Evolutionary conservation across 2,113 vertebrate species (phyloP).

Genomic region (Cariama cristata): DNA sequence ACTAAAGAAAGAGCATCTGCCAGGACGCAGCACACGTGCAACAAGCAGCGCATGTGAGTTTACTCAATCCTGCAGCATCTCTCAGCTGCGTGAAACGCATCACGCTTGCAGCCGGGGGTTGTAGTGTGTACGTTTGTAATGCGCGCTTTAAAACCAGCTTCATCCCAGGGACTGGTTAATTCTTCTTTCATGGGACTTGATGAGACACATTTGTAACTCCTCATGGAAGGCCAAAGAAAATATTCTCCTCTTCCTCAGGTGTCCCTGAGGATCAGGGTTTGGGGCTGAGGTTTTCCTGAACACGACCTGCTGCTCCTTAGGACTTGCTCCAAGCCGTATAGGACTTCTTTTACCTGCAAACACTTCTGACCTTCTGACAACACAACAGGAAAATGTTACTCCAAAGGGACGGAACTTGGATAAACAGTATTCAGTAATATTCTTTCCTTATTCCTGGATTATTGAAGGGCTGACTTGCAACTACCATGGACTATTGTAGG

Average conservation of each 20-base stretch:
- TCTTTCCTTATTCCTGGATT: not conserved
- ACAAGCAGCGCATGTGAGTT: rapidly evolving
- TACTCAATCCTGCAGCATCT: not conserved
- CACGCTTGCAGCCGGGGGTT: not conserved
- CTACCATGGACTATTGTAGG: rapidly evolving
- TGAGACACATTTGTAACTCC: not conserved
- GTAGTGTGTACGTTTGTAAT: rapidly evolving
- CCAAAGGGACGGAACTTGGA: not conserved
- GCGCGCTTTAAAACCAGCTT: not conserved
- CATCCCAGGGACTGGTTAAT: no score
- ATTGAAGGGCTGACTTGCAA: not conserved
- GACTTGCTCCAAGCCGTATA: not conserved
- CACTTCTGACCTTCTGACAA: not conserved
- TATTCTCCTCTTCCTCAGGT: not conserved
- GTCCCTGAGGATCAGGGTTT: not conserved
- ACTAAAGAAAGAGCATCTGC: not conserved
- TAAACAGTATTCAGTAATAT: not conserved
- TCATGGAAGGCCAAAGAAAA: not conserved
- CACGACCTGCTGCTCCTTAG: not conserved
- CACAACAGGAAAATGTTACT: not conserved
- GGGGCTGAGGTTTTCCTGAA: not conserved
- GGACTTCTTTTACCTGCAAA: not conserved
- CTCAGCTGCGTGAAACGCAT: no score
- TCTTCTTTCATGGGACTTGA: not conserved
- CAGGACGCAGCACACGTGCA: rapidly evolving